These are phyloP conservation scores for Megalonaias nervosa DNA, from an alignment of 1,140 invertebrate species.

Conservation along the genomic window DNA sequence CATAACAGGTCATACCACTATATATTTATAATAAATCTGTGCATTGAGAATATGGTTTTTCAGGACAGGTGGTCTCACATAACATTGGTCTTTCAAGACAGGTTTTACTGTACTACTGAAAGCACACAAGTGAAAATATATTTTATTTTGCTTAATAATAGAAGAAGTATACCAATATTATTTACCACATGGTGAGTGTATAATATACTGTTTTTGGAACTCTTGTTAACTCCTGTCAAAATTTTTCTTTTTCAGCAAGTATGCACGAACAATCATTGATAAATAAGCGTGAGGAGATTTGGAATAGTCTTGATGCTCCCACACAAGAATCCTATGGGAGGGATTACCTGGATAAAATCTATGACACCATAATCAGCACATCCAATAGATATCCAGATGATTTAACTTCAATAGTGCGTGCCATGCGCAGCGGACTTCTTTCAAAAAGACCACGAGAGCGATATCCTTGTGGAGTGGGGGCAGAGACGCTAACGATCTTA, in stretches of 20 bases:
- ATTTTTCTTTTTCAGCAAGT: slow-evolving; percentile 38
- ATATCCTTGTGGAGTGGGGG: slow-evolving; percentile 64
- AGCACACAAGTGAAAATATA: too few relatives aligned
- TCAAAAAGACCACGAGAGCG: slow-evolving; percentile 64
- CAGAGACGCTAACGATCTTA: slow-evolving; percentile 57
- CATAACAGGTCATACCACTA: too few relatives aligned
- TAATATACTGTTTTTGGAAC: too few relatives aligned
- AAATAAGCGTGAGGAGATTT: slow-evolving; percentile 56
- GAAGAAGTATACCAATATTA: too few relatives aligned
- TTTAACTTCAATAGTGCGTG: slow-evolving; percentile 64
- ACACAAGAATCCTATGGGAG: slow-evolving; percentile 56
- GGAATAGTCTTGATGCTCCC: slow-evolving; percentile 58
- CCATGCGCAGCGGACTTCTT: slow-evolving; percentile 63
- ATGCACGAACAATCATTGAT: slow-evolving; percentile 50
- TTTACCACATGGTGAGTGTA: too few relatives aligned
- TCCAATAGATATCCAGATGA: slow-evolving; percentile 53
- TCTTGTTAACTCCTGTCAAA: too few relatives aligned
- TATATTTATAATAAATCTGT: too few relatives aligned
- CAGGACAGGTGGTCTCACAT: too few relatives aligned
- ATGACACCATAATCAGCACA: slow-evolving; percentile 46
- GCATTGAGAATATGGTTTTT: too few relatives aligned
- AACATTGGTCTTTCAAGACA: too few relatives aligned
- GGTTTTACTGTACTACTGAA: too few relatives aligned
- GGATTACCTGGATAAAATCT: slow-evolving; percentile 59
- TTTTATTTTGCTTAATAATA: too few relatives aligned